Conservation (phyloP, 2,113 vertebrate species). For the Pyxicephalus adspersus region DNA sequence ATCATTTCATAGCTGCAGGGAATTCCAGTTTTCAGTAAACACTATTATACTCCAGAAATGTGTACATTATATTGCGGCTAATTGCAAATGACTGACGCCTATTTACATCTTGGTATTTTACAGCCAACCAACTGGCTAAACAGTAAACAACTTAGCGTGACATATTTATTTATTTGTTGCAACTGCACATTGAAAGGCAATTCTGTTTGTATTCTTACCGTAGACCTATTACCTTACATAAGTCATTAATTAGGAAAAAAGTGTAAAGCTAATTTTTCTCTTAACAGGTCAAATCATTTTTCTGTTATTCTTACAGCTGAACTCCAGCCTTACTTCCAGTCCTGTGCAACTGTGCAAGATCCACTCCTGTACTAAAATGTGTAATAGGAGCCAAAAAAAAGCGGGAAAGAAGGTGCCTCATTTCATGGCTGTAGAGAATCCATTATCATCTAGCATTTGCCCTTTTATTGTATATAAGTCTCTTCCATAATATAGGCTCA, state of each 20-base stretch:
- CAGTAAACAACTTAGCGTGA: neutral
- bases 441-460: too few relatives aligned
- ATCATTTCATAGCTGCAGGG: neutral
- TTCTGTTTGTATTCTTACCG: neutral
- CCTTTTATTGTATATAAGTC: too few relatives aligned
- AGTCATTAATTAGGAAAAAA: neutral
- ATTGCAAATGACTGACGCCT: slow-evolving; percentile 11
- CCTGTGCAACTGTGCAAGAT: too few relatives aligned
- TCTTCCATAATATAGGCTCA: too few relatives aligned
- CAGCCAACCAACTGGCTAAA: neutral
- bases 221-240: neutral
- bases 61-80: neutral
- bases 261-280: slow-evolving; percentile 6
- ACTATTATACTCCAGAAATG: neutral
- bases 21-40: neutral
- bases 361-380: too few relatives aligned
- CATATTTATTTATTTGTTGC: neutral
- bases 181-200: neutral
- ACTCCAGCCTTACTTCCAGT: too few relatives aligned
- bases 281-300: too few relatives aligned
- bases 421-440: too few relatives aligned
- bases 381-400: too few relatives aligned
- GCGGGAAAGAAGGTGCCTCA: too few relatives aligned
- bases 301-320: too few relatives aligned
- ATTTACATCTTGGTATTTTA: neutral